Base-by-base conservation (phyloP, 2,888 invertebrate species). In the Megalurothrips usitatus region DNA sequence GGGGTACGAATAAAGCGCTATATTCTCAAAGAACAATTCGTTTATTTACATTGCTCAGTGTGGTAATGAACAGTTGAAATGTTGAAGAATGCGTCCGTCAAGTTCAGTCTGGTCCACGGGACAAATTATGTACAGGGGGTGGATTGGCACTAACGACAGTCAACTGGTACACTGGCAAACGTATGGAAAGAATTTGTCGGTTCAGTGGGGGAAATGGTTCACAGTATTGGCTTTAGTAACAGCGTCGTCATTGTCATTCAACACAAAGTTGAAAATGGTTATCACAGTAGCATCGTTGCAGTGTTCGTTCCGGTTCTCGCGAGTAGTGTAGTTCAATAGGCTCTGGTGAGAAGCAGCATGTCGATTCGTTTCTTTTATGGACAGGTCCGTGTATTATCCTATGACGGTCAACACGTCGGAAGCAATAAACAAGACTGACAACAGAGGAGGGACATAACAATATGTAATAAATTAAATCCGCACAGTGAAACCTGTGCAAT, bases 401-500 rank as follows among this genome's bases (percentile, higher is more conserved):
- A 43, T 43, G 6, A 6, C 34, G 34, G 34, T 43, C 34, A 43
- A 43, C 34, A 43, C 34, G 34, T 43, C 34, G 58, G n/a, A 58
- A 58, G 19, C 10, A 52, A 52, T 19, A 9, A 10, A 58, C n/a
- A 17, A 43, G 34, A 58, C 17, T 58, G 58, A 58, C 58, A 58
- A n/a, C 68, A 75, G 26, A 12, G 68, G 68, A 75, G 68, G 10
- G 10, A 75, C 68, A 75, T 17, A 75, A 23, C 23, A 26, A 75
- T 23, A 26, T 26, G 10, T 23, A 75, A 23, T 23, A 75, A 23
- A 23, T 75, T 26, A 23, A 11, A 23, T 75, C 23, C 23, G 68
- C 68, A 75, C 68, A 75, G 68, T 75, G 68, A 75, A 75, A 75
- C 68, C 68, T 75, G 68, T 75, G 68, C 68, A 75, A 26, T 75